Conservation (phyloP, 2,888 invertebrate species). For the Anoplius nigerrimus region DNA sequence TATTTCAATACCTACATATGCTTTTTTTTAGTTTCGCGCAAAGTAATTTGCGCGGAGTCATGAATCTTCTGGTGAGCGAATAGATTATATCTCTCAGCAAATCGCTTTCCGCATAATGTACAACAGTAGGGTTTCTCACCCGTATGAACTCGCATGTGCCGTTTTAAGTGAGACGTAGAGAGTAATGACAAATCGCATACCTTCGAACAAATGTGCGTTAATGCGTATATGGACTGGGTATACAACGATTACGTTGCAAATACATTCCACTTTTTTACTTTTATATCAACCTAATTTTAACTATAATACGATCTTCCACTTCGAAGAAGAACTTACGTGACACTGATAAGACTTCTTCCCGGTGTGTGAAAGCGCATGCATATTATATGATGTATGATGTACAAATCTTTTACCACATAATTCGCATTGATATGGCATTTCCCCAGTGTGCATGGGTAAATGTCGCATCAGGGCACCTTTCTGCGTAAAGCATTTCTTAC, state of each 20-base stretch:
- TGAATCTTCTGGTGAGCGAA: slow-evolving; percentile 70
- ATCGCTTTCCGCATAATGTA: slow-evolving; percentile 49
- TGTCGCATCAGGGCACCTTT: slow-evolving; percentile 80
- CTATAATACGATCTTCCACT: neutral
- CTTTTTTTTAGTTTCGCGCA: slow-evolving; percentile 47
- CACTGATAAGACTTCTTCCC: slow-evolving; percentile 66
- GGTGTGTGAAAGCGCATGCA: slow-evolving; percentile 81
- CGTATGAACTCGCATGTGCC: slow-evolving; percentile 78
- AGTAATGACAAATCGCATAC: slow-evolving; percentile 79
- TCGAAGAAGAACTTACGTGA: slow-evolving; percentile 53
- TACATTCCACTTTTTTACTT: too few relatives aligned
- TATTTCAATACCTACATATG: slow-evolving; percentile 48
- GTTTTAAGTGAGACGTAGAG: slow-evolving; percentile 78
- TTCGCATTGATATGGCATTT: slow-evolving; percentile 80
- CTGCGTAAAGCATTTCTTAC: slow-evolving; percentile 80
- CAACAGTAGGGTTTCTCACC: slow-evolving; percentile 44
- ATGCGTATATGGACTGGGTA: too few relatives aligned
- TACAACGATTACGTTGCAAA: too few relatives aligned
- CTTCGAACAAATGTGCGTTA: slow-evolving; percentile 37
- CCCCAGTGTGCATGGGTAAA: slow-evolving; percentile 80
- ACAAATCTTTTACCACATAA: slow-evolving; percentile 81
- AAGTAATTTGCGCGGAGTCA: slow-evolving; percentile 50
- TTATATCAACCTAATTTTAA: neutral
- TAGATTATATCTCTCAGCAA: slow-evolving; percentile 72
- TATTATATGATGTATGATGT: slow-evolving; percentile 83